These are phyloP conservation scores for Subacronicta megacephala DNA, from an alignment of 2,888 invertebrate genomes.

Conservation along the genomic window DNA sequence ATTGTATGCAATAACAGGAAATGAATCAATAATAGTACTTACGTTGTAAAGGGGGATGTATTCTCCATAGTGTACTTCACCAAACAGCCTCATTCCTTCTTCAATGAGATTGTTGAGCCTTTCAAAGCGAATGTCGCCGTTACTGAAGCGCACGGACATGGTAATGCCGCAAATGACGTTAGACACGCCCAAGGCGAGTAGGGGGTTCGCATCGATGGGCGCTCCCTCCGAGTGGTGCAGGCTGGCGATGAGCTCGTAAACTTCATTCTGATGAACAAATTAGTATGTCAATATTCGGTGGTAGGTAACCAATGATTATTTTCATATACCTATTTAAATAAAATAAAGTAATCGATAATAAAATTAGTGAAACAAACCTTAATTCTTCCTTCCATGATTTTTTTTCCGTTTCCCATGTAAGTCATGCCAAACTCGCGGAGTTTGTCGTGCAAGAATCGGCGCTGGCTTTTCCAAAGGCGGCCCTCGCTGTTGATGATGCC, in stretches of 20 bases:
- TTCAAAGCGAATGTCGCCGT: slow-evolving; percentile 93
- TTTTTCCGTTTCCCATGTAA: slow-evolving; percentile 94
- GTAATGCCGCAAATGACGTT: slow-evolving; percentile 97
- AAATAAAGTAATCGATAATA: background rate
- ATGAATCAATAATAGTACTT: slow-evolving; percentile 56
- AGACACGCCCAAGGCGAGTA: slow-evolving; percentile 94
- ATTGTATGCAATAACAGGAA: background rate
- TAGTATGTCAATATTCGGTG: slow-evolving; percentile 18
- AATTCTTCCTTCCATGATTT: slow-evolving; percentile 95
- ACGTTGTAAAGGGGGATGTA: slow-evolving; percentile 94
- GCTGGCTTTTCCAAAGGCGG: slow-evolving; percentile 96
- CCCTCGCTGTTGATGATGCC: slow-evolving; percentile 97
- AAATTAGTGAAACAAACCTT: slow-evolving; percentile 90
- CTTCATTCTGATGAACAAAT: slow-evolving; percentile 91
- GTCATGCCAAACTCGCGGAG: slow-evolving; percentile 96
- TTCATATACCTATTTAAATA: background rate
- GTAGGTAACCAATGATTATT: background rate
- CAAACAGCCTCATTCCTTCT: slow-evolving; percentile 96
- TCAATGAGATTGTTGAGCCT: slow-evolving; percentile 96
- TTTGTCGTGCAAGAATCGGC: slow-evolving; percentile 96
- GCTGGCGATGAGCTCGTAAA: slow-evolving; percentile 92
- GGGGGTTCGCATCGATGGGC: slow-evolving; percentile 93
- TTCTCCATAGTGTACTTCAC: slow-evolving; percentile 94
- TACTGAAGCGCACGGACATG: slow-evolving; percentile 96
- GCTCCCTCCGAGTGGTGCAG: slow-evolving; percentile 91